phyloP scores from a whole-genome alignment of 2,797 vertebrate species.

The Pseudomugil tenellus region DNA sequence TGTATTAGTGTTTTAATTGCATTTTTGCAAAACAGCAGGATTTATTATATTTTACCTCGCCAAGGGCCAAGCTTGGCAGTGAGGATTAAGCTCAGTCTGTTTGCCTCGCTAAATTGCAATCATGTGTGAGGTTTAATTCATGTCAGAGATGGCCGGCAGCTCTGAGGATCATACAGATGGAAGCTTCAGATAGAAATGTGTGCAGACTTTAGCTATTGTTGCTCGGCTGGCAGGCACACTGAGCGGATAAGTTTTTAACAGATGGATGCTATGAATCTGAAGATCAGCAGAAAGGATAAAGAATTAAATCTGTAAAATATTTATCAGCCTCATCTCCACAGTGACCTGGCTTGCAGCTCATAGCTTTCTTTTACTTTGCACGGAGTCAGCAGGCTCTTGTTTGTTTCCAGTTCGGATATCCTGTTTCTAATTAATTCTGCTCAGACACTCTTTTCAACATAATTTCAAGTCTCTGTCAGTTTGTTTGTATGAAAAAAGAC shows the following conservation, averaged over 20 bases:
- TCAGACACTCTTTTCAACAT: background rate
- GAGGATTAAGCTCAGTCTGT: conserved; percentile 39
- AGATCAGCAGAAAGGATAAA: conserved; percentile 27
- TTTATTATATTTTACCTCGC: conserved; percentile 27
- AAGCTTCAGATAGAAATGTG: conserved; percentile 33
- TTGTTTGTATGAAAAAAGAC: conserved; percentile 7
- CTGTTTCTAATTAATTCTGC: background rate
- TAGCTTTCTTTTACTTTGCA: background rate
- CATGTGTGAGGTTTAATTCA: conserved; percentile 50
- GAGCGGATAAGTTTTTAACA: conserved; percentile 18
- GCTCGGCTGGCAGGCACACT: conserved; percentile 9
- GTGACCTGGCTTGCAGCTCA: background rate
- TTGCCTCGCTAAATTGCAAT: conserved; percentile 39
- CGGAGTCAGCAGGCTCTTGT: background rate
- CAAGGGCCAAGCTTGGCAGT: conserved; percentile 26
- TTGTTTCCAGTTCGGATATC: background rate
- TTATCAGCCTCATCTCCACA: background rate
- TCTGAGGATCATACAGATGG: conserved; percentile 46
- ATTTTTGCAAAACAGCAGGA: conserved; percentile 22
- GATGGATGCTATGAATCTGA: conserved; percentile 23
- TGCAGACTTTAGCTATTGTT: conserved; percentile 25
- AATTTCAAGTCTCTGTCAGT: background rate
- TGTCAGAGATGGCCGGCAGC: conserved; percentile 36
- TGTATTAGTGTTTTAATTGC: conserved; percentile 30
- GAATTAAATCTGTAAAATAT: background rate